Percentiles rank a stretch among this genome's conserved stretches.
These are phyloP conservation scores for Lysiphlebus fabarum DNA, from an alignment of 1,140 invertebrate genomes.

Conservation along the genomic window DNA sequence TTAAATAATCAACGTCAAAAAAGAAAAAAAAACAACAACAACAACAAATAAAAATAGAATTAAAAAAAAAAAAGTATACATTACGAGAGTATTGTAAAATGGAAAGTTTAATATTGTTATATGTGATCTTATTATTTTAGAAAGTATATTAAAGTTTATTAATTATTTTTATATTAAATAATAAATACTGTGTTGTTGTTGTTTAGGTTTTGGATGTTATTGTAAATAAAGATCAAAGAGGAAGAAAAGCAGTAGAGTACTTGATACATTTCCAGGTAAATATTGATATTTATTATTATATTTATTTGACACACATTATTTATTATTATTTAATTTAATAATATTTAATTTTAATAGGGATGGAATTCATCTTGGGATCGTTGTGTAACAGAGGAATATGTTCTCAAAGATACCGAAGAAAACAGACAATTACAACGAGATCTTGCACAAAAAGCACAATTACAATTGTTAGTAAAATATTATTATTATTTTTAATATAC, in stretches of 20 bases:
- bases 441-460: slow-evolving; percentile 82
- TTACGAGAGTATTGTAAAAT: too few species aligned
- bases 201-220: slow-evolving; percentile 80
- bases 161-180: too few species aligned
- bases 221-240: slow-evolving; percentile 75
- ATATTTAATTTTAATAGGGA: slow-evolving; percentile 53
- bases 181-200: too few species aligned
- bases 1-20: slow-evolving; percentile 2
- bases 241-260: slow-evolving; percentile 79
- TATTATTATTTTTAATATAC: slow-evolving; percentile 25
- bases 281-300: slow-evolving; percentile 21
- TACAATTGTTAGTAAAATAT: slow-evolving; percentile 72
- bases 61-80: too few species aligned
- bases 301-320: too few species aligned
- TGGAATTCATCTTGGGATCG: slow-evolving; percentile 95
- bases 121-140: too few species aligned
- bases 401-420: slow-evolving; percentile 90
- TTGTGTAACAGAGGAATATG: slow-evolving; percentile 83
- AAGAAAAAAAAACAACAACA: too few species aligned
- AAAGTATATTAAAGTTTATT: too few species aligned
- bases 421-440: slow-evolving; percentile 83
- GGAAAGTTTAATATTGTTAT: too few species aligned
- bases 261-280: slow-evolving; percentile 88
- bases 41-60: too few species aligned
- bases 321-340: not conserved